A percentile compares a stretch with the other conserved stretches of the same genome.
These are phyloP conservation scores for Bacillus rossius DNA, from an alignment of 1,140 invertebrate species.

Conservation along the genomic window DNA sequence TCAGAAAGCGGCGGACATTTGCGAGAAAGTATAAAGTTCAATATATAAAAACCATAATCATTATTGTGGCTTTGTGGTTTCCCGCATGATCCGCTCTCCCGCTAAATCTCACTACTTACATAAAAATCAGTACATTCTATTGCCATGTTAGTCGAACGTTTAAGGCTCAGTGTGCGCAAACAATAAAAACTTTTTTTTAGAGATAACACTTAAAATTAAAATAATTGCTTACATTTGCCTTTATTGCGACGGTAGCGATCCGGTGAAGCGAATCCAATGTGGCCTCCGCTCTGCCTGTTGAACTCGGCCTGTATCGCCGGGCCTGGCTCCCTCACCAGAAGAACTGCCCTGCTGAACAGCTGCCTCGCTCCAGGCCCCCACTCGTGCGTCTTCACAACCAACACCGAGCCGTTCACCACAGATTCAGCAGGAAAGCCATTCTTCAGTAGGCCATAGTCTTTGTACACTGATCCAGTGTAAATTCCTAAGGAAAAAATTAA, in stretches of 20 bases:
- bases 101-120: no score
- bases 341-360: conserved; percentile 57
- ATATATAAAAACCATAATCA: no score
- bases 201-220: no score
- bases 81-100: no score
- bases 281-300: conserved; percentile 63
- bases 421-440: conserved; percentile 76
- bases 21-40: no score
- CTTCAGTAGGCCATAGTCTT: conserved; percentile 63
- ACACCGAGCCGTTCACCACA: conserved; percentile 62
- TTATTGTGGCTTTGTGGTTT: no score
- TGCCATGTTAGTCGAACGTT: no score
- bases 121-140: no score
- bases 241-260: conserved; percentile 55
- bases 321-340: conserved; percentile 63
- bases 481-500: conserved; percentile 45
- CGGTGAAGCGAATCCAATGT: conserved; percentile 60
- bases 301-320: conserved; percentile 67
- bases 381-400: conserved; percentile 77
- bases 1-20: no score
- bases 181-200: no score
- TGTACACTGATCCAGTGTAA: conserved; percentile 71
- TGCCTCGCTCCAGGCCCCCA: conserved; percentile 52
- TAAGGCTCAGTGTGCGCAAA: no score
- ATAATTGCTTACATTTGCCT: conserved; percentile 56